These are phyloP conservation scores for Nothocercus julius DNA, from an alignment of 2,113 vertebrate species.

Conservation along the genomic window DNA sequence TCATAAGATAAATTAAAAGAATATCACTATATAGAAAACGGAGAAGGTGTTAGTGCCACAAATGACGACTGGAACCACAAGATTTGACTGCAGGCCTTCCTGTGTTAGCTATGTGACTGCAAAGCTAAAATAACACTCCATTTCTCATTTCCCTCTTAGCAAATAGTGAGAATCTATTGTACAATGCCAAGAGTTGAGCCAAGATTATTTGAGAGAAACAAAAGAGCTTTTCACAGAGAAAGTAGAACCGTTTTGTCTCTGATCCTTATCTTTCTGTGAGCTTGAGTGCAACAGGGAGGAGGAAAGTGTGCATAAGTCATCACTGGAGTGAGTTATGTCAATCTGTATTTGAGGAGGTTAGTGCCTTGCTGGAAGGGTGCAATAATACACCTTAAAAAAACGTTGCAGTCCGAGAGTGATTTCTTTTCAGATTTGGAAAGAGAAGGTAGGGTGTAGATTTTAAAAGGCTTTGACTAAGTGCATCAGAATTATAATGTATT, in stretches of 20 bases:
- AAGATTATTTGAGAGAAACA: background rate
- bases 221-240: background rate
- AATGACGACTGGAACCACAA: background rate
- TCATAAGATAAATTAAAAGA: background rate
- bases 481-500: background rate
- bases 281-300: background rate
- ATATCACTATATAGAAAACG: background rate
- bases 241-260: background rate
- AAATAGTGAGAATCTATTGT: background rate
- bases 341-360: background rate
- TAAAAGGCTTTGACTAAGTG: background rate
- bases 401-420: background rate
- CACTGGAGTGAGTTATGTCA: background rate
- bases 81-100: background rate
- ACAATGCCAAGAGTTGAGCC: background rate
- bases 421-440: background rate
- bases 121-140: background rate
- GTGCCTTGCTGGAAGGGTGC: background rate
- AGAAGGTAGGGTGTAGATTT: background rate
- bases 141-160: background rate
- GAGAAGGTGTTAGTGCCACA: background rate
- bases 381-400: background rate
- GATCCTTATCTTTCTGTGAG: background rate
- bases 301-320: background rate
- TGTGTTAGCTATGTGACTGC: background rate